Evolutionary conservation across 2,888 invertebrate genomes (phyloP).

Genomic region (Harpalus rubripes): DNA sequence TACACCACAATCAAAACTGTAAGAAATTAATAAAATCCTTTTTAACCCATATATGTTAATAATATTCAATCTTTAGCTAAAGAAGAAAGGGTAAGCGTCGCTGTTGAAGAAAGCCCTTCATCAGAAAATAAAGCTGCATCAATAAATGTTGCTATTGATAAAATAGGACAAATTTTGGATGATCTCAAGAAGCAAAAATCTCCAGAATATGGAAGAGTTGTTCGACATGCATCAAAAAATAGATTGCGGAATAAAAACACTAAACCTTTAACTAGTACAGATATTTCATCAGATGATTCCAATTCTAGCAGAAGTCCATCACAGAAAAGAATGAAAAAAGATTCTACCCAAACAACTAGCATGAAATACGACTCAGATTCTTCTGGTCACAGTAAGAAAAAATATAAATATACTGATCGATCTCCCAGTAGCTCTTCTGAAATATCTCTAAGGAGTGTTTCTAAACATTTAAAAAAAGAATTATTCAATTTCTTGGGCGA

Average conservation of each 20-base stretch:
- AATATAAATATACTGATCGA: neutral
- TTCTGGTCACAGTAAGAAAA: neutral
- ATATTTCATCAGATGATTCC: conserved; percentile 13
- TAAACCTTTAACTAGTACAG: conserved; percentile 15
- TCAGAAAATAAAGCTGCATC: conserved; percentile 21
- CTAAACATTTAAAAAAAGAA: conserved; percentile 35
- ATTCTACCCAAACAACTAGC: neutral
- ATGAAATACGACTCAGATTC: conserved; percentile 25
- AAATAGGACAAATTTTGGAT: conserved; percentile 13
- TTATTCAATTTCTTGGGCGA: conserved; percentile 12
- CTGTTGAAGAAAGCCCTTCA: conserved; percentile 2
- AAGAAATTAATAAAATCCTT: neutral
- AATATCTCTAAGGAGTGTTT: neutral
- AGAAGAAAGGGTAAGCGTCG: conserved; percentile 14
- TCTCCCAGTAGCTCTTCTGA: conserved; percentile 16
- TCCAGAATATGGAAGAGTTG: conserved; percentile 24
- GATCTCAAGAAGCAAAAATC: conserved; percentile 8
- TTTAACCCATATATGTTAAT: neutral
- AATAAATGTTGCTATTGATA: conserved; percentile 8
- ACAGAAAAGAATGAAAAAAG: conserved; percentile 25
- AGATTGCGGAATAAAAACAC: conserved; percentile 22
- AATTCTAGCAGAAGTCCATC: neutral
- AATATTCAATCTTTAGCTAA: conserved; percentile 32
- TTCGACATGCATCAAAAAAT: conserved; percentile 9
- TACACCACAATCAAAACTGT: conserved; percentile 11